Evolutionary conservation across 1,140 invertebrate species (phyloP).

Genomic region (Sycobia sp.): DNA sequence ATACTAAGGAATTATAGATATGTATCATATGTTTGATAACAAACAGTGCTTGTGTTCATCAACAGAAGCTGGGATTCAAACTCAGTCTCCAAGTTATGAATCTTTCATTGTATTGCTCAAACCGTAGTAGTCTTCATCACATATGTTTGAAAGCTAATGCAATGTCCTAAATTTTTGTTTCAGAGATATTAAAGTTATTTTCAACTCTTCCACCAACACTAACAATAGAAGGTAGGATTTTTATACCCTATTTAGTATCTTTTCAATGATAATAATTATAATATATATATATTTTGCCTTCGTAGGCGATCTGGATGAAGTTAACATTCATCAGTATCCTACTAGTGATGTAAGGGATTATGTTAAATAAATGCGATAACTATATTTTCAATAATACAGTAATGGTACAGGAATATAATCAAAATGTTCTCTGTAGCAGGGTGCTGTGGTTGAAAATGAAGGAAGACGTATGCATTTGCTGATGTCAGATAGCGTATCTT

Average conservation of each 20-base stretch:
- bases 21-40: background rate
- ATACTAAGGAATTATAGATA: background rate
- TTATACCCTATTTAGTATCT: no score
- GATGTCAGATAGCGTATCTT: conserved; percentile 45
- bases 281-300: background rate
- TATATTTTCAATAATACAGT: conserved; percentile 9
- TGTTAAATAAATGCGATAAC: background rate
- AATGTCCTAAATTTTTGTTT: conserved; percentile 34
- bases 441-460: conserved; percentile 43
- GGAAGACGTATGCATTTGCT: conserved; percentile 46
- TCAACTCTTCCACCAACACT: conserved; percentile 43
- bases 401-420: conserved; percentile 10
- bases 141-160: background rate
- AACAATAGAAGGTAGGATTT: conserved; percentile 50
- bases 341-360: conserved; percentile 44
- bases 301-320: conserved; percentile 39
- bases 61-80: no score
- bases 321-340: conserved; percentile 41
- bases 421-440: conserved; percentile 40
- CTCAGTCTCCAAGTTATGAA: no score
- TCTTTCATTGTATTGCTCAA: no score
- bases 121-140: no score
- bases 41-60: background rate
- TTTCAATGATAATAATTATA: no score
- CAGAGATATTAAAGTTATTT: conserved; percentile 54